phyloP scores from a whole-genome alignment of 1,140 invertebrate species.

The Uloborus diversus region DNA sequence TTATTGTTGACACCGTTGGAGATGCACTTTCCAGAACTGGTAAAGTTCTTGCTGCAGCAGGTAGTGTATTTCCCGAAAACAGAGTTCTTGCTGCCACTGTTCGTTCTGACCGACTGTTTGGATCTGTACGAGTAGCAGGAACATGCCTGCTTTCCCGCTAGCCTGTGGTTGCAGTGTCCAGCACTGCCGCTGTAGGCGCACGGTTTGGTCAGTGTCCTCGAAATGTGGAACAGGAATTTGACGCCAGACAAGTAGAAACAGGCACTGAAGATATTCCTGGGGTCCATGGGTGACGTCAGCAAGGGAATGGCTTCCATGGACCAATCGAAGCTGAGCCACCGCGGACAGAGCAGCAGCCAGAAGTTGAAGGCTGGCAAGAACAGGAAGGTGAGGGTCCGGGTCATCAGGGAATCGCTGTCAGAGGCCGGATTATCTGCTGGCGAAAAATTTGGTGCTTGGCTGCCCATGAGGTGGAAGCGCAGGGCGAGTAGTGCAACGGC shows the following conservation, averaged over 20 bases:
- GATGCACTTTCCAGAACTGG: not conserved
- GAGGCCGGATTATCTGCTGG: slow-evolving; percentile 67
- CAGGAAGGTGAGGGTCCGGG: slow-evolving; percentile 78
- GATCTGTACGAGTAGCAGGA: too few relatives aligned
- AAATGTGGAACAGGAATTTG: slow-evolving; percentile 1
- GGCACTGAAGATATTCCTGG: slow-evolving; percentile 76
- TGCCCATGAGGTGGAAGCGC: slow-evolving; percentile 62
- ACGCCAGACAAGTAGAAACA: slow-evolving; percentile 72
- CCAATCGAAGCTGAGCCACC: slow-evolving; percentile 91
- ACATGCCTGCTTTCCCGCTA: not conserved
- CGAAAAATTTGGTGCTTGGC: slow-evolving; percentile 62
- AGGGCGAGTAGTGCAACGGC: slow-evolving; percentile 61
- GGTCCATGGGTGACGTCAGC: slow-evolving; percentile 77
- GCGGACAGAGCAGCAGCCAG: slow-evolving; percentile 81
- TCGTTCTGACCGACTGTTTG: too few relatives aligned
- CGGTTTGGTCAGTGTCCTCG: not conserved
- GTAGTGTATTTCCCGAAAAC: not conserved
- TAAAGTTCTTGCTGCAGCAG: not conserved
- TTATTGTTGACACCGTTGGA: not conserved
- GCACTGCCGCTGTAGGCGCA: slow-evolving; percentile 3
- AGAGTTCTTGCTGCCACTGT: not conserved
- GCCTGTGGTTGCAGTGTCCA: slow-evolving; percentile 1
- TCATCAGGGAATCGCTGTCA: slow-evolving; percentile 61
- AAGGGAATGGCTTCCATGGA: slow-evolving; percentile 92
- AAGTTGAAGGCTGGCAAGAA: slow-evolving; percentile 90